phyloP scores from a whole-genome alignment of 1,140 invertebrate genomes.

The Coelopa frigida region DNA sequence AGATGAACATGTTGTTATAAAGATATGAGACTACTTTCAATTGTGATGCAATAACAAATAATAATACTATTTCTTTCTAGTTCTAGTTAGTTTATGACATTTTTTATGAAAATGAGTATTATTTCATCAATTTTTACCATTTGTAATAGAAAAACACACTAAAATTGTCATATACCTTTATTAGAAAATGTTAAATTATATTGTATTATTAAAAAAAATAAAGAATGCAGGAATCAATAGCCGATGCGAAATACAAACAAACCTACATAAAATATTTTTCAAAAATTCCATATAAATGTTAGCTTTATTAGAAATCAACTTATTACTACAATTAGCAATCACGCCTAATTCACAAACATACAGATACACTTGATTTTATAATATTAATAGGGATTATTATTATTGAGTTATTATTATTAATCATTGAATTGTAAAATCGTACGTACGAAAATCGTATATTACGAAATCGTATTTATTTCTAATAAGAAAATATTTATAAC shows the following conservation, averaged over 20 bases:
- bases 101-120: conserved; percentile 3
- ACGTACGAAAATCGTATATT: neutral
- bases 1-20: too few species aligned
- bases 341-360: too few species aligned
- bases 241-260: too few species aligned
- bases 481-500: neutral
- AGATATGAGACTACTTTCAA: too few species aligned
- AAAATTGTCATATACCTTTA: neutral
- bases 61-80: conserved; percentile 5
- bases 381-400: neutral
- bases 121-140: neutral
- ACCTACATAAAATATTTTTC: neutral
- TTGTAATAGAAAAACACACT: neutral
- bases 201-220: neutral
- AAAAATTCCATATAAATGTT: too few species aligned
- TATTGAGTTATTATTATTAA: neutral
- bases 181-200: neutral
- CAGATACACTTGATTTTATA: neutral
- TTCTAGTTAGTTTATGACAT: conserved; percentile 8
- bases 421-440: neutral
- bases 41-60: too few species aligned
- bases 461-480: neutral
- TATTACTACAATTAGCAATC: too few species aligned
- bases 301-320: too few species aligned
- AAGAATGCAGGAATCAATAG: too few species aligned